These are phyloP conservation scores for Silurus meridionalis DNA, from an alignment of 2,113 vertebrate species.

Conservation along the genomic window DNA sequence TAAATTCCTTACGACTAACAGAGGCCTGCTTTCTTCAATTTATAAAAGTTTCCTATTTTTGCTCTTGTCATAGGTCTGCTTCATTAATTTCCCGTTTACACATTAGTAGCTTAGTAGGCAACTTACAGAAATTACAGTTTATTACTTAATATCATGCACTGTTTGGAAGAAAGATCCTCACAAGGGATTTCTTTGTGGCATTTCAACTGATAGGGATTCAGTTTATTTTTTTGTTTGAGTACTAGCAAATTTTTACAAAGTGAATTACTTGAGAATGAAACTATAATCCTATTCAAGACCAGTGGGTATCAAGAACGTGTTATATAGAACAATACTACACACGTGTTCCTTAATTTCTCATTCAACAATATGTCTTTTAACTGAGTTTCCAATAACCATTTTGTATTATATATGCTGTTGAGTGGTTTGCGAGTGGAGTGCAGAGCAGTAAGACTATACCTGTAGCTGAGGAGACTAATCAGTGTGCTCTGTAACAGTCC, in stretches of 20 bases:
- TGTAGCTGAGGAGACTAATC: too few relatives aligned
- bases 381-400: constrained; percentile 51
- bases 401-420: not conserved
- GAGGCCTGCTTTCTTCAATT: not conserved
- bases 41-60: not conserved
- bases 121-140: not conserved
- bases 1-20: not conserved
- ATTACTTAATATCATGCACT: not conserved
- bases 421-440: too few relatives aligned
- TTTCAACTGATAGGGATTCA: not conserved
- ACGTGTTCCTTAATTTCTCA: not conserved
- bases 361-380: constrained; percentile 30
- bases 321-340: not conserved
- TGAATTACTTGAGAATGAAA: not conserved
- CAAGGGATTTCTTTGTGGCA: not conserved
- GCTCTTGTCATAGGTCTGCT: not conserved
- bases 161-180: not conserved
- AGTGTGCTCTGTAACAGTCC: too few relatives aligned
- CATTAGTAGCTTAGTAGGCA: constrained; percentile 4
- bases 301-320: not conserved
- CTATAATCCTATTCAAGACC: not conserved
- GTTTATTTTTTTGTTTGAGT: not conserved
- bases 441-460: too few relatives aligned
- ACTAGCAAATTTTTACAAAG: not conserved
- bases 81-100: constrained; percentile 13